These are phyloP conservation scores for Sycobia sp. DNA, from an alignment of 1,140 invertebrate species.

Conservation along the genomic window DNA sequence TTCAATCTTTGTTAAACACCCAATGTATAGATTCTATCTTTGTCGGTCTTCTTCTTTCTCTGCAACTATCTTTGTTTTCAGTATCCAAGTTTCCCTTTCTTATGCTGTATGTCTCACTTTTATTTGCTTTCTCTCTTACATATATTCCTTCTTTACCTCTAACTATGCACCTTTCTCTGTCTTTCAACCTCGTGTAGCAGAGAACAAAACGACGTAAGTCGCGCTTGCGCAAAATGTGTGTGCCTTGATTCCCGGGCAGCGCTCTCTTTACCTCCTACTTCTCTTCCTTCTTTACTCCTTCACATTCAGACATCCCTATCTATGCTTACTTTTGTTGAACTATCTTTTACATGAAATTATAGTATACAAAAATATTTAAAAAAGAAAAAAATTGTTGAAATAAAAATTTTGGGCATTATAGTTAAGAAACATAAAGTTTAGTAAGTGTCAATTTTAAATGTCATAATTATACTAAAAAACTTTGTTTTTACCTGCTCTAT, in stretches of 20 bases:
- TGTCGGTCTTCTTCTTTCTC: constrained; percentile 9
- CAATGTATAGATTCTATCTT: constrained; percentile 12
- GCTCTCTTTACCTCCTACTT: constrained; percentile 15
- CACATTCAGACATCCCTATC: neutral
- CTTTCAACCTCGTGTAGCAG: constrained; percentile 9
- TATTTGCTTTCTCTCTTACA: constrained; percentile 17
- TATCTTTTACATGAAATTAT: too few species aligned
- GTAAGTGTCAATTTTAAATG: too few species aligned
- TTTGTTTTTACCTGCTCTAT: too few species aligned
- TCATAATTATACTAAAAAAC: too few species aligned
- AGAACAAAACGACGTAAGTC: constrained; percentile 17
- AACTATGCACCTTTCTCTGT: constrained; percentile 11
- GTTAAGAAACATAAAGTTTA: too few species aligned
- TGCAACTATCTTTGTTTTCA: constrained; percentile 8
- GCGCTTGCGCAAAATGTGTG: constrained; percentile 34
- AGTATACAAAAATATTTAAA: too few species aligned
- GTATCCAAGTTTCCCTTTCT: constrained; percentile 6
- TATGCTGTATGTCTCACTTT: neutral
- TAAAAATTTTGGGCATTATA: too few species aligned
- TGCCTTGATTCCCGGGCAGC: constrained; percentile 35
- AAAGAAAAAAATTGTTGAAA: too few species aligned
- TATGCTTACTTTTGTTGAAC: neutral
- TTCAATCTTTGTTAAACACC: constrained; percentile 14
- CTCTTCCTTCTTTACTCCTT: neutral
- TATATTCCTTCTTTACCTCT: constrained; percentile 10